Percentiles rank a stretch among this genome's conserved stretches.
These are phyloP conservation scores for Chinchilla lanigera DNA, from an alignment of 2,113 vertebrate genomes.

Conservation along the genomic window DNA sequence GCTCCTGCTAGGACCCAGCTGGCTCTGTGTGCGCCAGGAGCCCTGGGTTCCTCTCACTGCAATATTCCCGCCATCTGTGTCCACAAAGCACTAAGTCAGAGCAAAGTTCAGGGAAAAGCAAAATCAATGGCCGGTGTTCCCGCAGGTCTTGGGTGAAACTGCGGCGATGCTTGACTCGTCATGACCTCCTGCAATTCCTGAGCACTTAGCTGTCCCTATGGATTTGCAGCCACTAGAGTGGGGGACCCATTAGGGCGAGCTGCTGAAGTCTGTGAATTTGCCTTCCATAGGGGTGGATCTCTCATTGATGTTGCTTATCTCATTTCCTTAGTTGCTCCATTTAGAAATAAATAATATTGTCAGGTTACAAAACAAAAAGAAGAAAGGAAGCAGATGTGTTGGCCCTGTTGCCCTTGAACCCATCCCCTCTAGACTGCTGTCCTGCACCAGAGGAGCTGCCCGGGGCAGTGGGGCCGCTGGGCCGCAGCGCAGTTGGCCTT, in stretches of 20 bases:
- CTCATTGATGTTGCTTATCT: slow-evolving; percentile 45
- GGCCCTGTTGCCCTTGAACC: not conserved
- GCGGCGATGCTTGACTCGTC: not conserved
- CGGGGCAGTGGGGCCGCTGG: no score
- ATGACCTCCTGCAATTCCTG: fast-evolving
- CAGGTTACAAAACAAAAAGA: not conserved
- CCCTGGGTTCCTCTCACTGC: not conserved
- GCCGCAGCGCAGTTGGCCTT: not conserved
- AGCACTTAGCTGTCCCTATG: not conserved
- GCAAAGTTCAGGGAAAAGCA: slow-evolving; percentile 36
- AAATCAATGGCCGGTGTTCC: not conserved
- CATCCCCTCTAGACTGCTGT: not conserved
- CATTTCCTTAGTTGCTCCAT: slow-evolving; percentile 15
- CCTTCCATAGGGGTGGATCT: not conserved
- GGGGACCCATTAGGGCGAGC: not conserved
- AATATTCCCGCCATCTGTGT: not conserved
- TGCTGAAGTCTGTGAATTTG: not conserved
- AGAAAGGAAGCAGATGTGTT: not conserved
- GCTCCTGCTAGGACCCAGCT: not conserved
- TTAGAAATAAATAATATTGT: slow-evolving; percentile 42
- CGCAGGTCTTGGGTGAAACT: not conserved
- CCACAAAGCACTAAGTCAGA: not conserved
- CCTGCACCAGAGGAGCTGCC: not conserved
- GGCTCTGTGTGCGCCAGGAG: not conserved
- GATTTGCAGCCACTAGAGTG: not conserved